Base-by-base conservation (phyloP, 2,797 vertebrate species). In the Semotilus atromaculatus region DNA sequence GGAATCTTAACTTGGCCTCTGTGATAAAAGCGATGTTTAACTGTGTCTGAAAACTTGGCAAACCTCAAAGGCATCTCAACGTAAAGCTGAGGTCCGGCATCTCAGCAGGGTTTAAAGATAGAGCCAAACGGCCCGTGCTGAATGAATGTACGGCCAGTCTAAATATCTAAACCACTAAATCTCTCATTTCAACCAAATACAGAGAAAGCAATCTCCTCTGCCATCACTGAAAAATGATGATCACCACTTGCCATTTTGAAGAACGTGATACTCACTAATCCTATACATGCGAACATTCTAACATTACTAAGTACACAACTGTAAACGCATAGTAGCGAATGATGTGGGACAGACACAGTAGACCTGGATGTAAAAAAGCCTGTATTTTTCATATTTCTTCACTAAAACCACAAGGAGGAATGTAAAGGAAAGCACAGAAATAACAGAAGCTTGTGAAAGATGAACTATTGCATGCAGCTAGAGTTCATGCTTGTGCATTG, bases 1-100 rank as follows among this genome's bases (percentile, higher is more conserved):
- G 58, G 73, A 67, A 64, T 26, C 70, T 43, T 58, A 53, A 58
- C 21, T 72, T 79, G 73, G 78, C 70, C 68, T 55, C 23, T 26
- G 43, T n/a, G 75, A 64, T 82, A 66, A 77, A 85, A 81, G 51
- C n/a, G 14, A 31, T 18, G 60, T 31, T 85, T 84, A 86, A 89
- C 91, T 85, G 86, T 88, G 91, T 91, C 92, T 91, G 92, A 90
- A 92, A 90, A 93, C 89, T 92, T 91, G 92, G 93, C 92, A 93
- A 92, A 93, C 92, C 91, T 90, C 94, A 94, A 93, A 92, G 92
- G 92, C 68, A 89, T 93, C 91, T 87, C 89, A 85, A 94, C 83
- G 92, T 95, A 94, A 93, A 94, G 94, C 92, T 85, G 94, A 93
- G 91, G 93, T 91, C 91, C 85, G 53, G 72, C 91, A 82, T 90